Evolutionary conservation across 2,888 invertebrate species (phyloP).

Genomic region (Cheilosia variabilis): DNA sequence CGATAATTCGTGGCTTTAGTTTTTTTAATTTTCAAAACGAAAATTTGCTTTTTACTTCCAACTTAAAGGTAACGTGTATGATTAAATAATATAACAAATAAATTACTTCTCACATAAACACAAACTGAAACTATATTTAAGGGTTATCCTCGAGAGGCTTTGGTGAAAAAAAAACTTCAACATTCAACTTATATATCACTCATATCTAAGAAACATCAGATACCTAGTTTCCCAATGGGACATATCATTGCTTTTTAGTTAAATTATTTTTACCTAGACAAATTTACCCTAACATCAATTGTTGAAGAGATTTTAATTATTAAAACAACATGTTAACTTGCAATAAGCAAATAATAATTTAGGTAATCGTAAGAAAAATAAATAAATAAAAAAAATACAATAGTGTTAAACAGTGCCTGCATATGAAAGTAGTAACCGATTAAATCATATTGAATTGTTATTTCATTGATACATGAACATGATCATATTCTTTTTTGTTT

Average conservation of each 20-base stretch:
- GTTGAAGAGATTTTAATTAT: constrained; percentile 9
- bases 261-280: constrained; percentile 16
- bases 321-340: constrained; percentile 44
- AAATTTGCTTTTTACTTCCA: no score
- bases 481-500: constrained; percentile 6
- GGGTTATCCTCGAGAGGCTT: background rate
- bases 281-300: constrained; percentile 29
- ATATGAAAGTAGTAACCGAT: constrained; percentile 60
- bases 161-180: background rate
- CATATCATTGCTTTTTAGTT: constrained; percentile 59
- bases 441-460: constrained; percentile 36
- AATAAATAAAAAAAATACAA: constrained; percentile 43
- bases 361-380: constrained; percentile 53
- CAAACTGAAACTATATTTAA: no score
- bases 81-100: background rate
- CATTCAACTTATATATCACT: background rate
- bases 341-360: constrained; percentile 58
- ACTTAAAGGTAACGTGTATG: no score
- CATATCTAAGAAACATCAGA: constrained; percentile 23
- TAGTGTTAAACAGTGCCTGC: constrained; percentile 73
- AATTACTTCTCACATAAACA: background rate
- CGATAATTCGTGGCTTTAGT: no score
- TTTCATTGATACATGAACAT: constrained; percentile 8
- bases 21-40: no score
- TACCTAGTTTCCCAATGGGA: constrained; percentile 35